Evolutionary conservation across 2,797 vertebrate species (phyloP), one percentile per base, ranked within the genome.

Genomic region (Lagorchestes hirsutus): DNA sequence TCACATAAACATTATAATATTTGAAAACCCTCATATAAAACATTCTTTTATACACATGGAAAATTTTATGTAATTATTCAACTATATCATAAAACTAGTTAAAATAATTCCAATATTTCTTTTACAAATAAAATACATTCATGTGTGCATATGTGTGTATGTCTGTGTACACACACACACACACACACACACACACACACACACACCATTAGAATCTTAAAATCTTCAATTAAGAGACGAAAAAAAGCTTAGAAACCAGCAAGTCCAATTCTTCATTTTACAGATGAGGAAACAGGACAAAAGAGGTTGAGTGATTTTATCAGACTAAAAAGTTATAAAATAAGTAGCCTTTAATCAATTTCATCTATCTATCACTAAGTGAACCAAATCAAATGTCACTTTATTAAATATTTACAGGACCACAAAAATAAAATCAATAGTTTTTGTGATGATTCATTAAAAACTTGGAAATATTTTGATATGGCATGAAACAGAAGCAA

Each of bases 351-450:
- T 13, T 16, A 46, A 28, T 9, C 24, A 5, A 92, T 91, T 50
- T 57, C 94, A 97, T 24, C 50, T 91, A 94, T 98, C 97, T 97
- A 92, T 94, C 94, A 93, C n/a, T 87, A 94, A 94, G 93, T 90
- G 93, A 67, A 46, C 55, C 92, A 90, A 34, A 95, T 96, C 95
- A 98, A 97, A 97, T 96, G 90, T 91, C 93, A 96, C 28, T 93
- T 90, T 95, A 97, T 97, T 98, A 97, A 98, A 97, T 97, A 98
- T 97, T 98, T 97, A 97, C 95, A 95, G 93, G 97, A 92, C 74
- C 58, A 93, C 52, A 97, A 93, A 97, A 97, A 97, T 91, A 94
- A 97, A 98, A 98, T 96, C 62, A 97, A 97, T 57, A 97, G 55
- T 57, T 87, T 97, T 94, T 92, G 95, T 92, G 96, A 96, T 97